Evolutionary conservation across 2,797 vertebrate genomes (phyloP).

Genomic region (Platyrinchus mystaceus): DNA sequence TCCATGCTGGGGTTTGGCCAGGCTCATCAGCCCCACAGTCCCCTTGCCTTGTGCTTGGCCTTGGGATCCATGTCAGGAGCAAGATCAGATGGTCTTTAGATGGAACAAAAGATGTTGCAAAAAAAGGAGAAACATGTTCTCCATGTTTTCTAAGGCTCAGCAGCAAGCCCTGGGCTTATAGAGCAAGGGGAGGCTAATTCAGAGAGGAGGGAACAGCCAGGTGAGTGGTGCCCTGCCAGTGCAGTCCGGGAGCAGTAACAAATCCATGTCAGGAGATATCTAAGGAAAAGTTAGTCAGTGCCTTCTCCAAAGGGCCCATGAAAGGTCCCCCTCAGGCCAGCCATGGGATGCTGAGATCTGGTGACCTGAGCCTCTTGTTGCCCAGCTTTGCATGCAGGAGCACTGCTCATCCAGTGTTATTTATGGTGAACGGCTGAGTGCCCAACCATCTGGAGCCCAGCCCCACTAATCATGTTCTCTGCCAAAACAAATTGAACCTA

Average conservation of each 20-base stretch:
- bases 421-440: constrained; percentile 15
- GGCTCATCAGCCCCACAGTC: background rate
- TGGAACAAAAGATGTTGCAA: background rate
- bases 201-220: background rate
- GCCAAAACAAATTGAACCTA: constrained; percentile 62
- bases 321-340: background rate
- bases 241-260: background rate
- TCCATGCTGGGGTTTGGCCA: fast-evolving
- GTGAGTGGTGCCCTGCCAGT: background rate
- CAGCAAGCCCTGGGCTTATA: background rate
- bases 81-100: background rate
- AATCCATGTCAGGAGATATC: fast-evolving
- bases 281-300: background rate
- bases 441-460: constrained; percentile 63
- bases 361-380: fast-evolving
- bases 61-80: background rate
- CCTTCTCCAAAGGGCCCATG: background rate
- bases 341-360: background rate
- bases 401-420: background rate
- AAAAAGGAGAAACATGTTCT: background rate
- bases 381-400: background rate
- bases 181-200: background rate
- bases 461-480: constrained; percentile 58
- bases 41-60: fast-evolving
- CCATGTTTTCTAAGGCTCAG: background rate